A percentile compares a stretch with the other conserved stretches of the same genome.
Conservation (phyloP, 1,140 invertebrate species). For the Mactra quadrangularis region DNA sequence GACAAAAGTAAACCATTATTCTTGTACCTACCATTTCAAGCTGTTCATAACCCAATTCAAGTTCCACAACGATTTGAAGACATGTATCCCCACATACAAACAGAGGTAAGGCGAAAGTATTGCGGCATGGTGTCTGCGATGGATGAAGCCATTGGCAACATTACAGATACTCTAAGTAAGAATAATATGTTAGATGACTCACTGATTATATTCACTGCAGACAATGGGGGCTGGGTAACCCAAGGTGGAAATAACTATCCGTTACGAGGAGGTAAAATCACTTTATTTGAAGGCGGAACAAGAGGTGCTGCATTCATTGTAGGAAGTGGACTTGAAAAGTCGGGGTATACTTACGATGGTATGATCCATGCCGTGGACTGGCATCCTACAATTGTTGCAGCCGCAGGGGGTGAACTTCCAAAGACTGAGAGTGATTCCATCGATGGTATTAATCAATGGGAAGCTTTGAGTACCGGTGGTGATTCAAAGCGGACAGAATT, state of each 20-base stretch:
- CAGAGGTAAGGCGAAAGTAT: constrained; percentile 58
- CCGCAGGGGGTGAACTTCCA: not conserved
- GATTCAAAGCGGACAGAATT: constrained; percentile 59
- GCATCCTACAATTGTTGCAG: constrained; percentile 21
- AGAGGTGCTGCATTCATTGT: constrained; percentile 69
- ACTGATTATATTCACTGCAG: constrained; percentile 54
- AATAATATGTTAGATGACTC: constrained; percentile 84
- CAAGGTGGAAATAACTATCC: constrained; percentile 73
- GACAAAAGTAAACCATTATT: not conserved
- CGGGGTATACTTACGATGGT: constrained; percentile 62
- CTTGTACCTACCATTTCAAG: constrained; percentile 29
- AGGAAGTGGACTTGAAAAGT: constrained; percentile 62
- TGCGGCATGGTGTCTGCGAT: constrained; percentile 84
- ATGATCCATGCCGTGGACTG: constrained; percentile 25
- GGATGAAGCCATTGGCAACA: constrained; percentile 84
- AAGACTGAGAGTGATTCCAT: constrained; percentile 27
- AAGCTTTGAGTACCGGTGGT: constrained; percentile 31
- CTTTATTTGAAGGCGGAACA: constrained; percentile 76
- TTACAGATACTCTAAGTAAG: constrained; percentile 82
- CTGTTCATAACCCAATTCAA: constrained; percentile 22
- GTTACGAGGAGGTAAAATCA: constrained; percentile 72
- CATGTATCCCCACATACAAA: constrained; percentile 50
- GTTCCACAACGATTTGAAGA: constrained; percentile 35
- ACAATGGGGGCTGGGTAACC: constrained; percentile 68
- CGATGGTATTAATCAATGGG: constrained; percentile 66